Percentiles rank a stretch among this genome's conserved stretches.
Conservation (phyloP, 2,113 vertebrate species). For the Cichladusa arquata region DNA sequence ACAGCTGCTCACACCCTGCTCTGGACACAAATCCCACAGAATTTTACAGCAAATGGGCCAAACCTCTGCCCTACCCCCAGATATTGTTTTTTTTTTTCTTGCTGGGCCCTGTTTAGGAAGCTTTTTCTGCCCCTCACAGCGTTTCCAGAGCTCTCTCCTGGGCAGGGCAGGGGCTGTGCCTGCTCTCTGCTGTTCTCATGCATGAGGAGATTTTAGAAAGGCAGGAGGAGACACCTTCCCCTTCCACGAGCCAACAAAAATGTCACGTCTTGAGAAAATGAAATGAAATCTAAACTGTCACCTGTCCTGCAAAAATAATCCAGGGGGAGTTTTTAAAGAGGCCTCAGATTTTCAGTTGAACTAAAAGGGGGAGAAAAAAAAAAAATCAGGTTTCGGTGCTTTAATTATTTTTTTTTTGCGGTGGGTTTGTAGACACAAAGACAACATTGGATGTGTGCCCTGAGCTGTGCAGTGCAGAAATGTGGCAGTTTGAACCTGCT, state of each 20-base stretch:
- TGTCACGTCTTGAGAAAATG: conserved; percentile 24
- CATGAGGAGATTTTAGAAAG: not conserved
- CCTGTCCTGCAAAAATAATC: not conserved
- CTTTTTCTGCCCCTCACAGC: not conserved
- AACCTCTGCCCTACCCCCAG: not conserved
- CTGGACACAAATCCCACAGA: rapidly evolving
- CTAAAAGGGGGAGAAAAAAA: not conserved
- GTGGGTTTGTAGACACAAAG: not conserved
- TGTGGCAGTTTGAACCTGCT: not conserved
- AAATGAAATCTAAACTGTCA: not conserved
- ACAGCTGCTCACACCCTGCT: not conserved
- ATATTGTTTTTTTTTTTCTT: not conserved
- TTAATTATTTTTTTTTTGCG: not conserved
- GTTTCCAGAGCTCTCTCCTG: not conserved
- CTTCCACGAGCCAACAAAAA: conserved; percentile 7
- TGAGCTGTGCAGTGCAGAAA: not conserved
- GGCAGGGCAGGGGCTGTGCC: not conserved
- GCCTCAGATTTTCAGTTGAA: not conserved
- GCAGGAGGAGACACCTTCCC: not conserved
- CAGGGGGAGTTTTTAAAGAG: not conserved
- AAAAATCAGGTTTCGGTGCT: not conserved
- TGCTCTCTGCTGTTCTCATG: not conserved
- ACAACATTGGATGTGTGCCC: not conserved
- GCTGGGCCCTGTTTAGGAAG: not conserved
- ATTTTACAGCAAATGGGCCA: not conserved